These are phyloP conservation scores for Lithosia quadra DNA, from an alignment of 2,888 invertebrate genomes.

Conservation along the genomic window DNA sequence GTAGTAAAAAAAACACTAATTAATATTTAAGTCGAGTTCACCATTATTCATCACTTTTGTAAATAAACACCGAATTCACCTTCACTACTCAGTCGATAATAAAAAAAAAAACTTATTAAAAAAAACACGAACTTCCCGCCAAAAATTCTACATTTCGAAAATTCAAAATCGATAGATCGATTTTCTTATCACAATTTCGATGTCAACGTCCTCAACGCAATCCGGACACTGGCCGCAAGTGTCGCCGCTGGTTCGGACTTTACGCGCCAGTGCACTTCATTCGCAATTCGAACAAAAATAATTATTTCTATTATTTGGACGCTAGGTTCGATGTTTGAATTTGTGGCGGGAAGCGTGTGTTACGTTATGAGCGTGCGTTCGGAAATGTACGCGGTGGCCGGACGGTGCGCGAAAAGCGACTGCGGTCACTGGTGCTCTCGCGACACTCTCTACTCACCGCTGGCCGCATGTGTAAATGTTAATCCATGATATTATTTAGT, in stretches of 20 bases:
- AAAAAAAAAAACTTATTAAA: constrained; percentile 57
- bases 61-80: constrained; percentile 76
- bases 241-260: constrained; percentile 72
- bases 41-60: constrained; percentile 79
- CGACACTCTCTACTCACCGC: constrained; percentile 75
- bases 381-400: constrained; percentile 75
- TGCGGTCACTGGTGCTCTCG: constrained; percentile 73
- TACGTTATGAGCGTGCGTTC: constrained; percentile 77
- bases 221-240: constrained; percentile 76
- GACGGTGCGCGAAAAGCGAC: constrained; percentile 80
- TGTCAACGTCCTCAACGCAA: constrained; percentile 82
- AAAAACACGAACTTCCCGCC: constrained; percentile 76
- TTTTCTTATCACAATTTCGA: constrained; percentile 66
- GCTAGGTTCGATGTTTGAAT: constrained; percentile 72
- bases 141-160: constrained; percentile 72
- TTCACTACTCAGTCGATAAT: constrained; percentile 63
- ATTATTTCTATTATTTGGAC: constrained; percentile 65
- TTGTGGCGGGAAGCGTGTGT: constrained; percentile 81
- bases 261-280: constrained; percentile 77
- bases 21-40: constrained; percentile 79
- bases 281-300: constrained; percentile 70
- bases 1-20: constrained; percentile 69
- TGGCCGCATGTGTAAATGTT: constrained; percentile 76
- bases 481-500: constrained; percentile 73
- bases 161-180: constrained; percentile 63